Evolutionary conservation across 2,797 vertebrate species (phyloP), one percentile per base, ranked within the genome.

Genomic region (Typhlichthys eigenmanni): DNA sequence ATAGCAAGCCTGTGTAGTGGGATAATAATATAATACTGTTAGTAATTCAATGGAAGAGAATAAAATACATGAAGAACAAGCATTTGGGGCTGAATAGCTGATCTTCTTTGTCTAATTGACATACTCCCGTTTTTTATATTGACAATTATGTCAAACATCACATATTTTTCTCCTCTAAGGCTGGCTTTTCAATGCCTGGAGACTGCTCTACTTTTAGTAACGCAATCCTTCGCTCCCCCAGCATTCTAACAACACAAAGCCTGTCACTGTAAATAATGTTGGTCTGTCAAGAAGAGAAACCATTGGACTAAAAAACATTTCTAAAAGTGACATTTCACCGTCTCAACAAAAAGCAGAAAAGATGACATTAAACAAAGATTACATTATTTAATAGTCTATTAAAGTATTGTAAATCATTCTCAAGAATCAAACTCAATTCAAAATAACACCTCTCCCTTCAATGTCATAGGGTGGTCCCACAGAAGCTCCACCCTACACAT

Each of bases 111-210:
- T 85, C n/a, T 29, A 4, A 29, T 70, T 47, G 56, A 5, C 38
- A 38, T 32, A n/a, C 47, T 79, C 51, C 55, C 62, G 16, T 49
- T 61, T 68, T 66, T 60, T 60, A 69, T 62, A 2, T 2, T 79
- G 80, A 81, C 70, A 74, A 57, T 43, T 64, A 13, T 32, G 43
- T 65, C 65, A 65, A 74, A 77, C 72, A 74, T 13, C 32, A 29
- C 38, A 43, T 10, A 8, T 64, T 55, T 54, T 43, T 70, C 55
- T 58, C 62, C 54, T 24, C 63, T 47, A 66, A 46, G 4, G 0
- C 48, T 76, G 71, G n/a, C 64, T 55, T 71, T 74, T 72, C 14
- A 48, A 59, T 66, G 46, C 34, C 32, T 29, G n/a, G 7, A 51
- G 29, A 16, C 12, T 43, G 32, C 14, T 1, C 2, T 1, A 50